Evolutionary conservation across 2,888 invertebrate genomes (phyloP), one percentile per base, ranked within the genome.

Genomic region (Dicranocentrus wangi): DNA sequence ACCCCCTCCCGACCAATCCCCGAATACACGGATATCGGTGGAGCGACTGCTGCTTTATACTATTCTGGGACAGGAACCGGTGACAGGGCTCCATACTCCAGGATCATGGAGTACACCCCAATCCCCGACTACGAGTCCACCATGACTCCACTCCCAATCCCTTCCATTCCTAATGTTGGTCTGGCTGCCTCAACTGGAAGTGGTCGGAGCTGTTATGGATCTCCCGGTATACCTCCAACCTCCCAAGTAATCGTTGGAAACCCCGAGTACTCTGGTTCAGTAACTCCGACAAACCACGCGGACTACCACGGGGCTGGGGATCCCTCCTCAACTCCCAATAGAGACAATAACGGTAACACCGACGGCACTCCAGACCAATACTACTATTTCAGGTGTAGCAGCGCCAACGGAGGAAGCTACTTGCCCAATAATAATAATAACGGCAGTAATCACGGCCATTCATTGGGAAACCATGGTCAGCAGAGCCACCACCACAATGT

Each of bases 401-500:
- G 51, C 42, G n/a, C 72, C 51, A 82, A 43, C 25, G 66, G 58
- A 15, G 63, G 55, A 17, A 21, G 39, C 13, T 5, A 5, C n/a
- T n/a, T n/a, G n/a, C n/a, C n/a, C n/a, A 51, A 51, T n/a, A 17
- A 21, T 53, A 10, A 53, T 3, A 17, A 7, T 15, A 13, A 17
- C 58, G 51, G 21, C 27, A 65, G 25, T 13, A 71, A 60, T 53
- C 47, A 47, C 55, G 43, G 25, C 25, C 13, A 60, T 17, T n/a
- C n/a, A n/a, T 23, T 21, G 3, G 39, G 60, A 2, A 8, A 19
- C 25, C 39, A 58, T n/a, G 71, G 17, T 19, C 21, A 25, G 60
- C 23, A 27, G 15, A 25, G 94, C 93, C 19, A 94, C 94, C 13
- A 93, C 93, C 87, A 93, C 93, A 83, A 94, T 94, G 51, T 63